Base-by-base conservation (phyloP, 37 sponge, comb jelly and placozoan genomes). In the Halichondria panicea region DNA sequence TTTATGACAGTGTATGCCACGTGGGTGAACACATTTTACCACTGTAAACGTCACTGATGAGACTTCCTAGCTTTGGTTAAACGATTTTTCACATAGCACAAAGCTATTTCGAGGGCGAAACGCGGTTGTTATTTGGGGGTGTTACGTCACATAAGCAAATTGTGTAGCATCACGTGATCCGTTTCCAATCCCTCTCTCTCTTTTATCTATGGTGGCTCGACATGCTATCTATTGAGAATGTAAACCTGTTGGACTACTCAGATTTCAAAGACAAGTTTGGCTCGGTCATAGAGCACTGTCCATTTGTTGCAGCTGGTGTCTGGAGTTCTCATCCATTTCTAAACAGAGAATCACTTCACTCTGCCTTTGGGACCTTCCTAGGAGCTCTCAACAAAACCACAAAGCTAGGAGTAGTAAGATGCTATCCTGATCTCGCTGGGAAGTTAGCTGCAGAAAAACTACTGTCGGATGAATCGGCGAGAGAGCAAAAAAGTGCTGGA, bases 381-480 rank as follows among this genome's bases (percentile, higher is more conserved):
- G 34, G 11, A 2, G 3, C 3, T 3, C 55, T 54, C 32, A 3
- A 3, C 27, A 4, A 4, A 13, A 13, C 11, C 2, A 41, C 72
- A 25, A 77, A 65, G 35, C n/a, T 21, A 43, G 77, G 77, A 2
- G 3, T 77, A 13, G 39, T 77, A 4, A 27, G 77, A 39, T 77
- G 77, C 27, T 21, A 77, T 21, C 77, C 77, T 31, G 77, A 77
- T 43, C 52, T 77, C 25, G 65, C 77, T 19, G 66, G 66, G 21
- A 64, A 44, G 35, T 39, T 63, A 22, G 54, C 65, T 39, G 25
- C 42, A 1, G 42, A 35, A 3, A n/a, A 21, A n/a, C 12, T 39
- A 11, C 66, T 77, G 22, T 35, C 77, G 24, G 33, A 32, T 2
- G 77, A 64, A 40, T 77, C 77, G 3, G 31, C 48, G 34, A 45